Base-by-base conservation (phyloP, 2,888 invertebrate genomes). In the Bombyx huttoni region DNA sequence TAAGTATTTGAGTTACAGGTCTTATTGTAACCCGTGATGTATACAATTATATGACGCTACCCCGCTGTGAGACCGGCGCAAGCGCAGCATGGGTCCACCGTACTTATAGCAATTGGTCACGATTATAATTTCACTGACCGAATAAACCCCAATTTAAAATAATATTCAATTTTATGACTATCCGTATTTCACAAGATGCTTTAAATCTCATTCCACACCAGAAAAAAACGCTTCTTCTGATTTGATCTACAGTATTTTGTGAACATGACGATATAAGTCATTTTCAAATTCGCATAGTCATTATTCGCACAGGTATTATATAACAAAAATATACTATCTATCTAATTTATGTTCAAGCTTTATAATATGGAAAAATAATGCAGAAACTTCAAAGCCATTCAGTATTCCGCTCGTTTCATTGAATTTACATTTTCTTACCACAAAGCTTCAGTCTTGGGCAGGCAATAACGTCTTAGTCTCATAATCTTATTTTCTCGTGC, bases 31-130 rank as follows among this genome's bases (percentile, higher is more conserved):
- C 55, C 53, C 54, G 57, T 56, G 62, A 64, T 67, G 67, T 62
- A 61, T 63, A 61, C 61, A 63, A 58, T 62, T 60, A 61, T 64
- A 68, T 70, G 69, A 62, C 61, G 71, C 60, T 58, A 59, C 64
- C 81, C 85, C 68, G 82, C 81, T 73, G 83, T 58, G 81, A 61
- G 61, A 57, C 65, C 73, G 67, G 77, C 70, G 72, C 64, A 53
- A 54, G 62, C 81, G 57, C 83, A 65, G 74, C 79, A 59, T 77
- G 82, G 62, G 62, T 55, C 60, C 65, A 64, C 70, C 65, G 75
- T 75, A 75, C 79, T 73, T 75, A 78, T 73, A 74, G 68, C 80
- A 76, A 78, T 80, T 75, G 79, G 76, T 82, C 81, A 82, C 78
- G 81, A 79, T 76, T 74, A 79, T 72, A 70, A 68, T 75, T 78